Conservation (phyloP, 2,113 vertebrate species). For the Petrocephalus zakoni region DNA sequence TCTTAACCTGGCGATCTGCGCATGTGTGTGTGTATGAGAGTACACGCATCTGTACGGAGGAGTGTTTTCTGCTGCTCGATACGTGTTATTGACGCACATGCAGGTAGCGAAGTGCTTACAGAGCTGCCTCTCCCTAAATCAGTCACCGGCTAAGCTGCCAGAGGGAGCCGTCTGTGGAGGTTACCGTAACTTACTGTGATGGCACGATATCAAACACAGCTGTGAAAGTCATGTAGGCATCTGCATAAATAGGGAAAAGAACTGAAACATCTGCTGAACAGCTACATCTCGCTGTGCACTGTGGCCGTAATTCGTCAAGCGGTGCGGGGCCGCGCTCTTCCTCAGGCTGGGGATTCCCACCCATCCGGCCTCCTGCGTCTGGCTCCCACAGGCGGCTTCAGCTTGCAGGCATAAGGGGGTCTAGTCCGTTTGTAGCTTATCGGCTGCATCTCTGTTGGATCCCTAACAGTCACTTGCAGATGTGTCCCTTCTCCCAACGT, state of each 20-base stretch:
- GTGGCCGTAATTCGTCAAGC: background rate
- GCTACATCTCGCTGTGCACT: background rate
- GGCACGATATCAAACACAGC: background rate
- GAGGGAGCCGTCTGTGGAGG: background rate
- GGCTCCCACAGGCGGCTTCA: background rate
- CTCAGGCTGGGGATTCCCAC: background rate
- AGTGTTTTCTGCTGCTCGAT: background rate
- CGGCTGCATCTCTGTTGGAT: background rate
- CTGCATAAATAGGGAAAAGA: background rate
- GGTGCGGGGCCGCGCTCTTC: background rate
- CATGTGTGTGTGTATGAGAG: background rate
- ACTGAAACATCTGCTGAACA: background rate
- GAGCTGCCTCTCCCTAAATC: background rate
- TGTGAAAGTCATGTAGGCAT: background rate
- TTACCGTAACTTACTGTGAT: background rate
- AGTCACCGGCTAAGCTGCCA: background rate
- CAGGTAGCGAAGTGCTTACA: background rate
- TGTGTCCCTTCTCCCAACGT: conserved; percentile 23
- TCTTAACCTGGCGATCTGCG: background rate
- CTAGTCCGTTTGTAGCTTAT: background rate
- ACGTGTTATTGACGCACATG: background rate
- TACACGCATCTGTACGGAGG: background rate
- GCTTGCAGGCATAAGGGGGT: background rate
- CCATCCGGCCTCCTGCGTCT: background rate
- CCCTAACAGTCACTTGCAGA: conserved; percentile 25